Percentiles rank a stretch among this genome's conserved stretches.
These are phyloP conservation scores for Erpornis zantholeuca DNA, from an alignment of 2,113 vertebrate genomes.

Conservation along the genomic window DNA sequence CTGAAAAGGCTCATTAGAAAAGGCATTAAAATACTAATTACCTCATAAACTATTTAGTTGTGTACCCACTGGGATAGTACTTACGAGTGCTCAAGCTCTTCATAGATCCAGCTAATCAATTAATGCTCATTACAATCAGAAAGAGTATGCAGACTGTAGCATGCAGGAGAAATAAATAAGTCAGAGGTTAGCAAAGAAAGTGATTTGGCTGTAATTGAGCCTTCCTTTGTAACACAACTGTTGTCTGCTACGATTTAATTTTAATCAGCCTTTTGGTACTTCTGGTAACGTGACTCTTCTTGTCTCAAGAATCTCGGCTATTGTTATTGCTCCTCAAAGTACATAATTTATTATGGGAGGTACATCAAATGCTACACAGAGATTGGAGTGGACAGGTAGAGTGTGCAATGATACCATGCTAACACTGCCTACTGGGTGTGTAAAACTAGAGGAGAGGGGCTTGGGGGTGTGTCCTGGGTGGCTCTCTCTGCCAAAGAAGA, in stretches of 20 bases:
- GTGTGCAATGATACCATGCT: neutral
- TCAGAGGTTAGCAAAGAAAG: conserved; percentile 66
- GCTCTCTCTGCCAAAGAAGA: neutral
- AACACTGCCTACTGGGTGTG: neutral
- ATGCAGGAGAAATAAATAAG: conserved; percentile 71
- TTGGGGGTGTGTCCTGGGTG: neutral
- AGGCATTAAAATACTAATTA: conserved; percentile 86
- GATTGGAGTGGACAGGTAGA: neutral
- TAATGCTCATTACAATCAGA: conserved; percentile 88
- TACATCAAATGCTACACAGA: neutral
- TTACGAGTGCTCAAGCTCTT: conserved; percentile 84
- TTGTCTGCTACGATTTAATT: conserved; percentile 65
- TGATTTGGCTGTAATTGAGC: conserved; percentile 49
- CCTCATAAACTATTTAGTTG: conserved; percentile 98
- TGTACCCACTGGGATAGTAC: conserved; percentile 86
- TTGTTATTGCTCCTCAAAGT: conserved; percentile 2
- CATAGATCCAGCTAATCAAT: conserved; percentile 93
- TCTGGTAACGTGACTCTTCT: conserved; percentile 4
- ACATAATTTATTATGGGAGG: conserved; percentile 29
- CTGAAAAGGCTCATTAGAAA: conserved; percentile 85
- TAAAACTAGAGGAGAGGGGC: neutral
- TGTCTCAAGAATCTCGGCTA: conserved; percentile 37
- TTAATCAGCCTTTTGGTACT: conserved; percentile 48
- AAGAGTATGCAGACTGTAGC: conserved; percentile 70
- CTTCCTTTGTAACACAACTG: conserved; percentile 55